Conservation (phyloP, 2,797 vertebrate species). For the Myripristis murdjan region DNA sequence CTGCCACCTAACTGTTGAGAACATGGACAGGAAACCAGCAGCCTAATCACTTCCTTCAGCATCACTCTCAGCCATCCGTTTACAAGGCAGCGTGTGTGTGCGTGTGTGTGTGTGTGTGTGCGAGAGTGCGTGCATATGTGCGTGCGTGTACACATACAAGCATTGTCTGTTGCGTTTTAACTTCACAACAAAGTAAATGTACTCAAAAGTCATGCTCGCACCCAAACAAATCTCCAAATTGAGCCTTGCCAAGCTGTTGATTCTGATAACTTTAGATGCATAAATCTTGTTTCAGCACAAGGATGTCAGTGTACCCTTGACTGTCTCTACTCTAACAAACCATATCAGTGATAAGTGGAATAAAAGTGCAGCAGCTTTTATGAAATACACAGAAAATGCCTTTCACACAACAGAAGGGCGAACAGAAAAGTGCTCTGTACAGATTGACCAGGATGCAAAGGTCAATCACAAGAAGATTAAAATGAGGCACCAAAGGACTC, state of each 20-base stretch:
- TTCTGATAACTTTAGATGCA: neutral
- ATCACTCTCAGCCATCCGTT: constrained; percentile 33
- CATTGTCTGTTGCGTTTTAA: neutral
- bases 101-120: constrained; percentile 8
- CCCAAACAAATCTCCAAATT: neutral
- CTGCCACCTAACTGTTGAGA: constrained; percentile 41
- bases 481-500: constrained; percentile 47
- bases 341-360: neutral
- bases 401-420: constrained; percentile 33
- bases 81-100: neutral
- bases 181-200: constrained; percentile 3
- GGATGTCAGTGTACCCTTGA: fast-evolving
- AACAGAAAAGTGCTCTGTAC: constrained; percentile 48
- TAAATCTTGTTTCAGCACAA: constrained; percentile 4
- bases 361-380: neutral
- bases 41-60: constrained; percentile 70
- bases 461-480: constrained; percentile 50
- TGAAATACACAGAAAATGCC: constrained; percentile 5
- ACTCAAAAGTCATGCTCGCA: neutral
- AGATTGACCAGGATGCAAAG: constrained; percentile 41
- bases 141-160: neutral
- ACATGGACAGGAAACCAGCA: constrained; percentile 73
- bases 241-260: too few relatives aligned
- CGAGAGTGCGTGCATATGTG: too few relatives aligned
- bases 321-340: neutral